A percentile compares a stretch with the other conserved stretches of the same genome.
Conservation (phyloP, 2,797 vertebrate species). For the Macroramphosus scolopax region DNA sequence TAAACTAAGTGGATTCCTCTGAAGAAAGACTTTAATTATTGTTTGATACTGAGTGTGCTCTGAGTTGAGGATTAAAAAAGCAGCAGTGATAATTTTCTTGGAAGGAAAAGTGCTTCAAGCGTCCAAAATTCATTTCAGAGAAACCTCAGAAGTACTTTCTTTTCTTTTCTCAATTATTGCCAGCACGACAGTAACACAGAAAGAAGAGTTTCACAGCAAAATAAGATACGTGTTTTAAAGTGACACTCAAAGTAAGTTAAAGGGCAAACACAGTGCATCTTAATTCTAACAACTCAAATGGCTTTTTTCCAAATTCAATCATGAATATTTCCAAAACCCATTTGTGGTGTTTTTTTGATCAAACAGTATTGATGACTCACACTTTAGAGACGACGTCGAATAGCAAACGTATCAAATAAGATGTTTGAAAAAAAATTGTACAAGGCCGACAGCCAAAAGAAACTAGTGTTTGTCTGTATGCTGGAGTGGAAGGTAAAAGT, state of each 20-base stretch:
- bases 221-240: too few species aligned
- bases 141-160: conserved; percentile 50
- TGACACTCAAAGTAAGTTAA: conserved; percentile 16
- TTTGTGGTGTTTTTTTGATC: too few species aligned
- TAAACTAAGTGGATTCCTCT: conserved; percentile 34
- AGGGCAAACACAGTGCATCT: conserved; percentile 11
- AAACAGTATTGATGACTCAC: too few species aligned
- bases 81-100: conserved; percentile 39
- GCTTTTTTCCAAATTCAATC: too few species aligned
- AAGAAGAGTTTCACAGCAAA: conserved; percentile 21
- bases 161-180: conserved; percentile 47
- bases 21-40: conserved; percentile 53
- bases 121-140: conserved; percentile 52
- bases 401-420: too few species aligned
- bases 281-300: too few species aligned
- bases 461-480: conserved; percentile 25
- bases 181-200: conserved; percentile 21
- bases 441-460: conserved; percentile 34
- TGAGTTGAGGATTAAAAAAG: conserved; percentile 55
- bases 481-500: conserved; percentile 52
- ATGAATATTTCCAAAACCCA: too few species aligned
- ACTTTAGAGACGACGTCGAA: background rate
- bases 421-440: background rate
- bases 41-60: conserved; percentile 36
- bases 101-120: conserved; percentile 47